phyloP scores from a whole-genome alignment of 2,888 invertebrate species.

The Trilocha varians region DNA sequence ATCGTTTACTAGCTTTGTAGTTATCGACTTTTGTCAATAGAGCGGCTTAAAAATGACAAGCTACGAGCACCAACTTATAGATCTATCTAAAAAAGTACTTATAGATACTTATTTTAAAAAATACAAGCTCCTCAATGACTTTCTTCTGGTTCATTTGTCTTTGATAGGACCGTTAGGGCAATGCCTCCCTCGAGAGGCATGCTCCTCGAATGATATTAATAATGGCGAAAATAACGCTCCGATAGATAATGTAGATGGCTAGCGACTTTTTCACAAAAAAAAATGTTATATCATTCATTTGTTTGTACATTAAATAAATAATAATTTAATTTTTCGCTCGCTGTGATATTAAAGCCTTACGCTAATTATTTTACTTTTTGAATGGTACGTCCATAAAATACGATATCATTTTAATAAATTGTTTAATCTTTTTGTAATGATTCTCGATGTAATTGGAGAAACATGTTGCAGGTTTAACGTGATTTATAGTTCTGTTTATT shows the following conservation, averaged over 20 bases:
- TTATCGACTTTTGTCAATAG: too few relatives aligned
- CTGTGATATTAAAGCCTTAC: not conserved
- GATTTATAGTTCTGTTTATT: too few relatives aligned
- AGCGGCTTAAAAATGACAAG: too few relatives aligned
- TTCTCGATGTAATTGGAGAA: not conserved
- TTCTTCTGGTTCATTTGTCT: slow-evolving; percentile 45
- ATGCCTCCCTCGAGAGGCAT: slow-evolving; percentile 37
- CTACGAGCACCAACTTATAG: too few relatives aligned
- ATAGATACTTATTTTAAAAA: slow-evolving; percentile 26
- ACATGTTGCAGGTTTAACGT: not conserved
- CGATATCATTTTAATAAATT: not conserved
- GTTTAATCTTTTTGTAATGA: not conserved
- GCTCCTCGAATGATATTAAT: slow-evolving; percentile 43
- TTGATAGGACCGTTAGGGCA: slow-evolving; percentile 45
- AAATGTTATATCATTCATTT: not conserved
- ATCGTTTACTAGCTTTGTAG: too few relatives aligned
- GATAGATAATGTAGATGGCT: slow-evolving; percentile 16
- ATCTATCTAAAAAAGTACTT: too few relatives aligned
- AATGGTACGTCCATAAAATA: not conserved
- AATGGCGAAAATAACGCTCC: slow-evolving; percentile 36
- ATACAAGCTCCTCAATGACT: slow-evolving; percentile 31
- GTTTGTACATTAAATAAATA: not conserved
- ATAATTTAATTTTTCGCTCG: not conserved
- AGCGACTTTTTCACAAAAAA: not conserved
- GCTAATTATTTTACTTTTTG: not conserved